Evolutionary conservation across 2,888 invertebrate genomes (phyloP).

Genomic region (Ennomos erosarius): DNA sequence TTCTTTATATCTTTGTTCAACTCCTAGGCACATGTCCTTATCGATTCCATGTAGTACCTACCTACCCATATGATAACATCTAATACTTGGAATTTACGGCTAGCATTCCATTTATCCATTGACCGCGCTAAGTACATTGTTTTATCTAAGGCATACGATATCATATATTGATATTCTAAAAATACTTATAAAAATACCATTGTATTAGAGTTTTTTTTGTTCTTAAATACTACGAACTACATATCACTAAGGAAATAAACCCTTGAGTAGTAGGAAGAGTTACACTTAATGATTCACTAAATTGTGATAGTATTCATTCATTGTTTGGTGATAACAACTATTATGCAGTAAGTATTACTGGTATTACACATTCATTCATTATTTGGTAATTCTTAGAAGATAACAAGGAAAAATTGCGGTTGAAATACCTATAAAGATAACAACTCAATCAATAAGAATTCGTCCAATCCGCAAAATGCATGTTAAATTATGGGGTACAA

Average conservation of each 20-base stretch:
- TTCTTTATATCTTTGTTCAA: too few species aligned
- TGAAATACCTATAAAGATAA: too few species aligned
- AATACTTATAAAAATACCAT: background rate
- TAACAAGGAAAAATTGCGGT: slow-evolving; percentile 31
- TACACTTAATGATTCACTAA: slow-evolving; percentile 23
- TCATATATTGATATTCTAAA: slow-evolving; percentile 6
- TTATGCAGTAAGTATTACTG: slow-evolving; percentile 36
- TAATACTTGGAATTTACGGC: background rate
- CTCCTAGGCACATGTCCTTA: too few species aligned
- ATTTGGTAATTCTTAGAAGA: slow-evolving; percentile 36
- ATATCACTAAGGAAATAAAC: slow-evolving; percentile 9
- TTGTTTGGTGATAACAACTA: slow-evolving; percentile 22
- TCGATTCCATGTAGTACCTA: too few species aligned
- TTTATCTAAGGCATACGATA: slow-evolving; percentile 15
- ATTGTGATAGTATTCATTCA: slow-evolving; percentile 20
- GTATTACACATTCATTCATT: slow-evolving; percentile 48
- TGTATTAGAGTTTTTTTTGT: background rate
- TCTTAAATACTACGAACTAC: slow-evolving; percentile 4
- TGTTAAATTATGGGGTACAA: too few species aligned
- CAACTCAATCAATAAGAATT: too few species aligned
- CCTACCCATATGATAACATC: slow-evolving; percentile 6
- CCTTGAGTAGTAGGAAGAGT: background rate
- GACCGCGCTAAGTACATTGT: slow-evolving; percentile 1
- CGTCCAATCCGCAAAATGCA: too few species aligned
- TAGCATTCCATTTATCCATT: background rate